Evolutionary conservation across 1,140 invertebrate species (phyloP).

Genomic region (Conus betulinus): DNA sequence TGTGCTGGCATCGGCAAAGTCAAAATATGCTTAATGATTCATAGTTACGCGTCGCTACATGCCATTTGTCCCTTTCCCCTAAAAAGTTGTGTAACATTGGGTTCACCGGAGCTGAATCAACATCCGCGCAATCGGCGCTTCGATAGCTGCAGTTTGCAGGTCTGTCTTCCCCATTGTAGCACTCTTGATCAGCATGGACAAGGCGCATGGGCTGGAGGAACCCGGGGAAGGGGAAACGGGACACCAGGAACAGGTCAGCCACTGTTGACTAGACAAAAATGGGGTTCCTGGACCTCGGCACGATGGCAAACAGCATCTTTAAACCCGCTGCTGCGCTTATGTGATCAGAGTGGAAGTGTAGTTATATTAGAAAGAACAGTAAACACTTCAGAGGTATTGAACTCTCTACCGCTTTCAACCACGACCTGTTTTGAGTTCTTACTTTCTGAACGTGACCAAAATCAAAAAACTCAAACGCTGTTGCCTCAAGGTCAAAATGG

Average conservation of each 20-base stretch:
- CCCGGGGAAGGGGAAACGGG: not conserved
- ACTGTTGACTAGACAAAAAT: not conserved
- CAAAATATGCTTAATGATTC: not conserved
- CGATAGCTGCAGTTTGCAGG: not conserved
- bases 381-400: not conserved
- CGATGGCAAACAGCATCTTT: not conserved
- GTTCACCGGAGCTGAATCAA: not conserved
- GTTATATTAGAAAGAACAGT: not conserved
- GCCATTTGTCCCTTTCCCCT: not conserved
- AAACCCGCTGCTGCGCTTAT: not conserved
- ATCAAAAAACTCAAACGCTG: too few species aligned
- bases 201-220: not conserved
- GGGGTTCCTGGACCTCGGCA: conserved; percentile 12
- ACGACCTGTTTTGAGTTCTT: too few species aligned
- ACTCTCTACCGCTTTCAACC: too few species aligned
- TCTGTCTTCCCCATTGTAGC: not conserved
- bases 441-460: too few species aligned
- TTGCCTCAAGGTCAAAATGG: too few species aligned
- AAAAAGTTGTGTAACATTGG: not conserved
- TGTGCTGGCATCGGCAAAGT: not conserved
- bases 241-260: not conserved
- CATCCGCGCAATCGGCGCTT: not conserved
- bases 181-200: not conserved
- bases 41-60: not conserved
- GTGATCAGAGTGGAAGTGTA: not conserved